A percentile compares a stretch with the other conserved stretches of the same genome.
These are phyloP conservation scores for Cistogaster globosa DNA, from an alignment of 2,888 invertebrate genomes.

Conservation along the genomic window DNA sequence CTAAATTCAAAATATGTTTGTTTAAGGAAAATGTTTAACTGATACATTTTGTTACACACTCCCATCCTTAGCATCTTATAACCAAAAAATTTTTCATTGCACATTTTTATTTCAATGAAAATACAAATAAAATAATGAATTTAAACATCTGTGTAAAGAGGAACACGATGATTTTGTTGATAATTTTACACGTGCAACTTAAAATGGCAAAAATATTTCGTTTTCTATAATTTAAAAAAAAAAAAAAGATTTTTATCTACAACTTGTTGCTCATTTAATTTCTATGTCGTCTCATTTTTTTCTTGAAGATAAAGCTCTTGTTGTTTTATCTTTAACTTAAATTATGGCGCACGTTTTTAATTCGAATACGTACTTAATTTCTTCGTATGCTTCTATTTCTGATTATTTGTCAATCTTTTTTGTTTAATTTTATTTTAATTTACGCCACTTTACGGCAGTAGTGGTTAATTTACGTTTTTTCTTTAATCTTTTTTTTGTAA, in stretches of 20 bases:
- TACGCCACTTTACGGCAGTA: constrained; percentile 5
- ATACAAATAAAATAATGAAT: neutral
- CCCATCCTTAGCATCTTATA: too few species aligned
- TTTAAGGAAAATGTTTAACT: neutral
- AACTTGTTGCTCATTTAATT: constrained; percentile 38
- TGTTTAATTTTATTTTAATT: neutral
- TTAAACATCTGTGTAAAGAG: neutral
- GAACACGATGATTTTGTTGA: neutral
- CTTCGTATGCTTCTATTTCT: neutral
- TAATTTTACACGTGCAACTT: neutral
- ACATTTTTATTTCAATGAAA: neutral
- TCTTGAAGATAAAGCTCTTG: neutral
- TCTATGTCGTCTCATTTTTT: constrained; percentile 19
- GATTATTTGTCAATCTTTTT: neutral
- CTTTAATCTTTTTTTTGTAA: too few species aligned
- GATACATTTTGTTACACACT: too few species aligned
- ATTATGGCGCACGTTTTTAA: constrained; percentile 20
- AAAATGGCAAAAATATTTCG: constrained; percentile 8
- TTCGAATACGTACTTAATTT: neutral
- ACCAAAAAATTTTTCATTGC: neutral
- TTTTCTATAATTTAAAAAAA: neutral
- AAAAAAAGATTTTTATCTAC: constrained; percentile 10
- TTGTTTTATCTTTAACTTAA: neutral
- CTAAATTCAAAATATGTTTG: neutral
- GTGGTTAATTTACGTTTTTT: neutral